phyloP scores from a whole-genome alignment of 2,113 vertebrate genomes.

The Uria lomvia region DNA sequence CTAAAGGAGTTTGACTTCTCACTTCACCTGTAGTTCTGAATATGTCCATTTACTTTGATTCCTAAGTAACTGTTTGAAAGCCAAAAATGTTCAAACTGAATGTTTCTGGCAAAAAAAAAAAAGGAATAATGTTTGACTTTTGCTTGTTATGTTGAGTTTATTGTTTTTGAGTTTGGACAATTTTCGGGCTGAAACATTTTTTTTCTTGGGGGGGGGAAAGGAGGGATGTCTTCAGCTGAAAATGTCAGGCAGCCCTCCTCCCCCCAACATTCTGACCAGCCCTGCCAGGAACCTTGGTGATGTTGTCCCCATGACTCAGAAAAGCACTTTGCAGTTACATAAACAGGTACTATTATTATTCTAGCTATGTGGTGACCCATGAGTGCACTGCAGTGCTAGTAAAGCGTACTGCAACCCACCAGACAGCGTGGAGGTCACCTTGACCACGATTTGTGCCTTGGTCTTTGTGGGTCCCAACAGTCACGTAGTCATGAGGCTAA shows the following conservation, averaged over 20 bases:
- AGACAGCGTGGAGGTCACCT: background rate
- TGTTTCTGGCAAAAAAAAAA: background rate
- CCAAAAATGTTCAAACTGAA: background rate
- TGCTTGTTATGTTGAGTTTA: background rate
- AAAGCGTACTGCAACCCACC: background rate
- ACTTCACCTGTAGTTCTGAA: background rate
- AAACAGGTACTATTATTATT: background rate
- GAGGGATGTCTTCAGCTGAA: background rate
- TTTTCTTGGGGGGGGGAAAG: background rate
- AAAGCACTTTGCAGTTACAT: background rate
- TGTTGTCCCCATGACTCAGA: background rate
- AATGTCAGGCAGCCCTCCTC: background rate
- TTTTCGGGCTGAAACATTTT: background rate
- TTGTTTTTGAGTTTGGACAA: background rate
- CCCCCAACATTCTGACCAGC: background rate
- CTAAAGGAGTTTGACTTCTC: background rate
- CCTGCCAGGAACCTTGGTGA: background rate
- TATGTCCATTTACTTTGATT: background rate
- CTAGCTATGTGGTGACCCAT: fast-evolving
- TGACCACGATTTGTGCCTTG: background rate
- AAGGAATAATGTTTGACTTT: background rate
- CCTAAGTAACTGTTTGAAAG: background rate
- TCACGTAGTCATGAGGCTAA: background rate
- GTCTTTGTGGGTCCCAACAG: background rate
- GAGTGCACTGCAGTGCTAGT: background rate